Evolutionary conservation across 2,797 vertebrate genomes (phyloP), one percentile per base, ranked within the genome.

Genomic region (Rhinophrynus dorsalis): DNA sequence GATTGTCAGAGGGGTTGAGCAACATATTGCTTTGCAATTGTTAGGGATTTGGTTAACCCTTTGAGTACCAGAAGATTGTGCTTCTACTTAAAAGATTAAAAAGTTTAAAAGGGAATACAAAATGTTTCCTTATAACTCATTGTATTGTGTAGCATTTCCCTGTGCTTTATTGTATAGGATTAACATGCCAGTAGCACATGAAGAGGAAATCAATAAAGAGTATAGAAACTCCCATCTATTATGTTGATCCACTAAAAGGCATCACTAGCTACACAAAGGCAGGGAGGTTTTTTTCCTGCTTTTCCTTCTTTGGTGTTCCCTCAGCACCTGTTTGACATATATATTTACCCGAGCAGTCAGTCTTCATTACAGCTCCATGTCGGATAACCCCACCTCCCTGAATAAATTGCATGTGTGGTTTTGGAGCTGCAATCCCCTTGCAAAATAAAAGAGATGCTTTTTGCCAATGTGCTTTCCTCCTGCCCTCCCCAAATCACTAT

Each of bases 401-500:
- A 69, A 56, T 52, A 65, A 75, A 74, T 42, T 70, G 58, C 32
- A 42, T 54, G 62, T 66, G 56, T 73, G 48, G 55, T 33, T 60
- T 60, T 45, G 30, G 56, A 56, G n/a, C n/a, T 77, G 61, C 74
- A 26, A 52, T 0, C 45, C 27, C 57, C 33, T 70, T 32, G 24
- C 30, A 33, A 66, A 73, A 73, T 50, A 73, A 70, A 38, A 70
- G 4, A 1, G 66, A 74, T 62, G 38, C 74, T 75, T 66, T 70
- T n/a, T n/a, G n/a, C n/a, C n/a, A n/a, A n/a, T n/a, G n/a, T 67
- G 65, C 45, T 62, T 68, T 57, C 42, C 65, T 54, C 32, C 18
- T 40, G 18, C 54, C 47, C 48, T 63, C 64, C 64, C 72, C 62
- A 64, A 77, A 77, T 65, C 2, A 59, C 79, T 75, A 84, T 88